phyloP scores from a whole-genome alignment of 2,113 vertebrate species.

The Plotosus lineatus region DNA sequence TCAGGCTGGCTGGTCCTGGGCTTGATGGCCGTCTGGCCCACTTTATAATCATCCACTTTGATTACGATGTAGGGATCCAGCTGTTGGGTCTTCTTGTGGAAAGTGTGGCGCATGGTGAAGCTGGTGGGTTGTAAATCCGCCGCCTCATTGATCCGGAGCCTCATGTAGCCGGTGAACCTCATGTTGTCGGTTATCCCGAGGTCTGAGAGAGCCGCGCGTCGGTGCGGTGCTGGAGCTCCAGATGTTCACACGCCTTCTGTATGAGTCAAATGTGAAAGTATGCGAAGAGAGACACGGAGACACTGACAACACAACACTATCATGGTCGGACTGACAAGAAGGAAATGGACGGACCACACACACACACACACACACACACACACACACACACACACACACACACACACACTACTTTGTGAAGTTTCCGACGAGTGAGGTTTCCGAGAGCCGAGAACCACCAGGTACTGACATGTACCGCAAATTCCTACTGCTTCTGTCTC shows the following conservation, averaged over 20 bases:
- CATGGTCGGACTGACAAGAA: constrained; percentile 23
- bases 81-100: constrained; percentile 77
- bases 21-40: constrained; percentile 91
- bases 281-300: neutral
- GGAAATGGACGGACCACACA: neutral
- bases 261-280: constrained; percentile 2
- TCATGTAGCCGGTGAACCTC: constrained; percentile 94
- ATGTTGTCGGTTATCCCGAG: constrained; percentile 64
- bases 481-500: neutral
- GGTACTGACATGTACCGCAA: no score
- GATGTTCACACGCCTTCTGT: neutral
- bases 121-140: constrained; percentile 89
- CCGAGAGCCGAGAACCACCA: neutral
- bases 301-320: neutral
- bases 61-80: constrained; percentile 93
- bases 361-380: no score
- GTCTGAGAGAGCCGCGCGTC: neutral
- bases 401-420: no score
- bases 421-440: no score
- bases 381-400: no score
- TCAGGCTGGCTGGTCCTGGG: constrained; percentile 90
- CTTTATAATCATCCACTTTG: constrained; percentile 90
- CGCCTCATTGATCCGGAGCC: constrained; percentile 89
- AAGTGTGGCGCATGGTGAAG: constrained; percentile 86
- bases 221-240: neutral